Base-by-base conservation (phyloP, 1,140 invertebrate genomes). In the Ruditapes philippinarum region DNA sequence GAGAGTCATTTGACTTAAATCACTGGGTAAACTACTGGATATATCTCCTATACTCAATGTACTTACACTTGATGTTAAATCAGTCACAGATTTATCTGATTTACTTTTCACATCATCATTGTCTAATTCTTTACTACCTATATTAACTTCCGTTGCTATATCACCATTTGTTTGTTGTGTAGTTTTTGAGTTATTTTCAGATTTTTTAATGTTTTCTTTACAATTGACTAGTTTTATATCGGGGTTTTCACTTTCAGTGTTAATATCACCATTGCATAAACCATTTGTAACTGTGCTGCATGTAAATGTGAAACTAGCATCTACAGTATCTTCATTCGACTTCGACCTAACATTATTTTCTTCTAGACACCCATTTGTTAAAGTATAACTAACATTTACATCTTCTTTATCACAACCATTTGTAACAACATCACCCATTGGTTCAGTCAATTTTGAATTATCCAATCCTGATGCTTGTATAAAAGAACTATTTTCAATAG, bases 11-110 rank as follows among this genome's bases (percentile, higher is more conserved):
- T 70, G 81, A 70, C 81, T 83, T 51, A 83, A 31, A 45, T 83
- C 60, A 51, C 81, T 83, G 0, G 81, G 38, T 19, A 70, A n/a
- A 36, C 74, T 78, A 78, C 74, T 78, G 11, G 85, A 80, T 9
- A 31, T 22, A 25, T 88, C 85, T 14, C 73, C 76, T 42, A 88
- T 65, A 70, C 85, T 88, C 1, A 88, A 28, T 22, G 85, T 78
- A 25, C 85, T 88, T 17, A 88, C 33, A 42, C 57, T 65, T 19
- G 74, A 80, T n/a, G 85, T 88, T 4, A 88, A 45, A 54, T 83
- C 81, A 49, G 4, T 51, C 19, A 83, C 60, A 5, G 62, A 83
- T 28, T 70, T 83, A 17, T 70, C 81, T 19, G 45, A 54, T 45
- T 42, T 82, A 45, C 33, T n/a, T 42, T 28, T 62, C 57, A 42